These are phyloP conservation scores for Corythornis cristatus DNA, from an alignment of 2,113 vertebrate species.

Conservation along the genomic window DNA sequence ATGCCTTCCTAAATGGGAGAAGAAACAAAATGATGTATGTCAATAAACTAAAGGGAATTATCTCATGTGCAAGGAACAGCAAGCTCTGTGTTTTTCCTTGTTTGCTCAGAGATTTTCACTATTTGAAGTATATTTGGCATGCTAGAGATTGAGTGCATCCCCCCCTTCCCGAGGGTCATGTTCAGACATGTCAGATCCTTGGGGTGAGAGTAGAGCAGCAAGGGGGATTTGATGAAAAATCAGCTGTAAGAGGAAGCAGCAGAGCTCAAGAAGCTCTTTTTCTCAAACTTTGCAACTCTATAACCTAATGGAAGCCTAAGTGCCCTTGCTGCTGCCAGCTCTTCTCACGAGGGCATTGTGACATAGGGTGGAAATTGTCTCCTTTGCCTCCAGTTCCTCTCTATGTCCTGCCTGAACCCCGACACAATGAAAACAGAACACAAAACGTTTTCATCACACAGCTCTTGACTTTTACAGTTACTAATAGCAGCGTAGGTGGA, in stretches of 20 bases:
- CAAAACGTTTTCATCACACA: neutral
- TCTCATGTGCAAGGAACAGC: constrained; percentile 2
- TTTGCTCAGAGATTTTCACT: neutral
- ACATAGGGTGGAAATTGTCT: neutral
- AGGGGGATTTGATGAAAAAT: constrained; percentile 3
- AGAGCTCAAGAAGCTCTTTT: neutral
- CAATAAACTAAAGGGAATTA: neutral
- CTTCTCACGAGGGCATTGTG: neutral
- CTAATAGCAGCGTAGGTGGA: neutral
- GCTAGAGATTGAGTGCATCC: neutral
- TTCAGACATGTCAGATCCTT: neutral
- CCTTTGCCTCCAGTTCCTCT: neutral
- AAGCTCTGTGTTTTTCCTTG: constrained; percentile 9
- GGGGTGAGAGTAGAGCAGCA: neutral
- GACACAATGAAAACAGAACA: neutral
- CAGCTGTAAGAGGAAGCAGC: neutral
- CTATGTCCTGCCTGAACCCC: neutral
- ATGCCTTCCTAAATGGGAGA: neutral
- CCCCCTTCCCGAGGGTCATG: fast-evolving
- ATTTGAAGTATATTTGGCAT: neutral
- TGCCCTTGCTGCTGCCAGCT: neutral
- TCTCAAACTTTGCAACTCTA: neutral
- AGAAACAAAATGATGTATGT: neutral
- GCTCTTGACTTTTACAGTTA: neutral
- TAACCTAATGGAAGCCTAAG: neutral